Evolutionary conservation across 2,113 vertebrate genomes (phyloP).

Genomic region (Siphamia tubifer): DNA sequence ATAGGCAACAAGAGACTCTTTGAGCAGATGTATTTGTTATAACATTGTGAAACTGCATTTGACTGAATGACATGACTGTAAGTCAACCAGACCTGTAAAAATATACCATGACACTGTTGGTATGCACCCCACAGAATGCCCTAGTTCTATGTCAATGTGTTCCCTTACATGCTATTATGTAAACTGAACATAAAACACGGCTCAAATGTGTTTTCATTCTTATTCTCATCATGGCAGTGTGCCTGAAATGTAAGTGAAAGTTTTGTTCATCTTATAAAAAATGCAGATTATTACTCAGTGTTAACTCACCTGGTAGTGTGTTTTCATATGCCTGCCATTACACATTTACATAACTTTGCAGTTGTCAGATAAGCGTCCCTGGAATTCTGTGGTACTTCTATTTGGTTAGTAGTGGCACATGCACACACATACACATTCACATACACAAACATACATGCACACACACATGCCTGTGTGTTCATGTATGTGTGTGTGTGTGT

Average conservation of each 20-base stretch:
- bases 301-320: constrained; percentile 11
- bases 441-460: constrained; percentile 12
- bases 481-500: no score
- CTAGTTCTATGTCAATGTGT: neutral
- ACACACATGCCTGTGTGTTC: no score
- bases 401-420: constrained; percentile 55
- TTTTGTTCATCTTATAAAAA: neutral
- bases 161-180: neutral
- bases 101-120: no score
- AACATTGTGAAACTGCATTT: no score
- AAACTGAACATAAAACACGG: neutral
- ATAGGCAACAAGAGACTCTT: no score
- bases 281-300: constrained; percentile 8
- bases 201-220: neutral
- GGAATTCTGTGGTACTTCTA: constrained; percentile 64
- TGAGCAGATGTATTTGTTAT: no score
- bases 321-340: neutral
- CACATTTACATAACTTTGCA: constrained; percentile 74
- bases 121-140: no score
- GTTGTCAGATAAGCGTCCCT: constrained; percentile 62
- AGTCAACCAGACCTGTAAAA: no score
- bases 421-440: constrained; percentile 15
- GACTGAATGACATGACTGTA: no score
- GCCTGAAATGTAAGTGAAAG: neutral
- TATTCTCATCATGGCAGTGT: neutral